Evolutionary conservation across 2,888 invertebrate species (phyloP), one percentile per base, ranked within the genome.

Genomic region (Tetheella fluctuosa): DNA sequence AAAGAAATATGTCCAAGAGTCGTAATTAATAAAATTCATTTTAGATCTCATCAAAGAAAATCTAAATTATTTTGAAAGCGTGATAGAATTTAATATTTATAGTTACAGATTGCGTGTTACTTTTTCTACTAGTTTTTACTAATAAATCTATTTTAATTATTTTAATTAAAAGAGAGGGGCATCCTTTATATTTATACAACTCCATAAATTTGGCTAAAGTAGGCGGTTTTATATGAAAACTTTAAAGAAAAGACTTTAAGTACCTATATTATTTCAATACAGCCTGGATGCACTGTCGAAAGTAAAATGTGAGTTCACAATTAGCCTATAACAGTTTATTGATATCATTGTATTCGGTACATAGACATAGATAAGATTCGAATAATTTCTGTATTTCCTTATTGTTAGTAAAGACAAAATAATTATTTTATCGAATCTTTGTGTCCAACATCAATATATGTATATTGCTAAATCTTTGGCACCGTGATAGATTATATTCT

Each of bases 91-190:
- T 48, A 2, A 48, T 48, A 20, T 17, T 17, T 48, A 15, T 48
- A 42, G 42, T 10, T 20, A 10, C 17, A 20, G 48, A 48, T 48
- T n/a, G 48, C 48, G 48, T 48, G 48, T 20, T 48, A 20, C 17
- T 4, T 20, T 42, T 42, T 48, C 20, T n/a, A 48, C 48, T 48
- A n/a, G 48, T 48, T 48, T 48, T 13, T 10, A 48, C 10, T n/a
- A 20, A 48, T 48, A 48, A 48, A 48, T 48, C 20, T 48, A 8
- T 48, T 48, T 3, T 6, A 48, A 48, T 48, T 48, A 48, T 48
- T 48, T 48, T 10, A 48, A 48, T 48, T 48, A 48, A 20, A n/a
- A n/a, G n/a, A n/a, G n/a, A n/a, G n/a, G n/a, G n/a, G 48, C 17
- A n/a, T 10, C 20, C 8, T 48, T 20, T 48, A 20, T 48, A 48